Conservation (phyloP, 35 echinoderm and acorn worm species). For the Diadema setosum region DNA sequence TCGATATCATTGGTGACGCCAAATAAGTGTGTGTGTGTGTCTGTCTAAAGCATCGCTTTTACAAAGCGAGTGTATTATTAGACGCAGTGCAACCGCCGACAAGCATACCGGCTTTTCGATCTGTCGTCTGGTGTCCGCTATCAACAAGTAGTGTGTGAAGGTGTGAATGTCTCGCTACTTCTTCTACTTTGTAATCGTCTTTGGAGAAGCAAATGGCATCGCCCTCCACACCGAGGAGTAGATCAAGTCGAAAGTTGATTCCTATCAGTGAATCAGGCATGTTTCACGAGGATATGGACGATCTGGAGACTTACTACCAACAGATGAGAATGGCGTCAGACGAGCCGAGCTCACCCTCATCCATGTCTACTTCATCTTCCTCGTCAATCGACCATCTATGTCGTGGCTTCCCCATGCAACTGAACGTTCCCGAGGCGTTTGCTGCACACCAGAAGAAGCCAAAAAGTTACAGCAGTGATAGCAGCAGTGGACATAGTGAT, state of each 20-base stretch:
- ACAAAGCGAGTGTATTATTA: no score
- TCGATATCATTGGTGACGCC: no score
- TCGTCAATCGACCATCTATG: neutral
- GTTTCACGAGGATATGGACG: neutral
- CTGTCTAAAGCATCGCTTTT: no score
- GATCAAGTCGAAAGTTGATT: neutral
- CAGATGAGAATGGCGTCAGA: neutral
- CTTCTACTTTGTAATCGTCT: no score
- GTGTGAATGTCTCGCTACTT: no score
- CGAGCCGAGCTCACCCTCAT: neutral
- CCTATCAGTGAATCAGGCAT: neutral
- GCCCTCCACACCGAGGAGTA: neutral
- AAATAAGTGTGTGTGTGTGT: no score
- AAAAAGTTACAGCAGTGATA: neutral
- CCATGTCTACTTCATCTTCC: neutral
- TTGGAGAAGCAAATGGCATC: no score
- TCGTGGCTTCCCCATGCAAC: constrained; percentile 3
- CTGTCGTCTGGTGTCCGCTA: no score
- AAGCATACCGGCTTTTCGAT: no score
- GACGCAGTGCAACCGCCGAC: no score
- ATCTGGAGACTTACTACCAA: neutral
- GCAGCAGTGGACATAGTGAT: neutral
- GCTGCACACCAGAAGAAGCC: neutral
- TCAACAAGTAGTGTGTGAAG: no score
- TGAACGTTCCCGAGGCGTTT: neutral